Base-by-base conservation (phyloP, 2,113 vertebrate genomes). In the Pogonocichla stellata region DNA sequence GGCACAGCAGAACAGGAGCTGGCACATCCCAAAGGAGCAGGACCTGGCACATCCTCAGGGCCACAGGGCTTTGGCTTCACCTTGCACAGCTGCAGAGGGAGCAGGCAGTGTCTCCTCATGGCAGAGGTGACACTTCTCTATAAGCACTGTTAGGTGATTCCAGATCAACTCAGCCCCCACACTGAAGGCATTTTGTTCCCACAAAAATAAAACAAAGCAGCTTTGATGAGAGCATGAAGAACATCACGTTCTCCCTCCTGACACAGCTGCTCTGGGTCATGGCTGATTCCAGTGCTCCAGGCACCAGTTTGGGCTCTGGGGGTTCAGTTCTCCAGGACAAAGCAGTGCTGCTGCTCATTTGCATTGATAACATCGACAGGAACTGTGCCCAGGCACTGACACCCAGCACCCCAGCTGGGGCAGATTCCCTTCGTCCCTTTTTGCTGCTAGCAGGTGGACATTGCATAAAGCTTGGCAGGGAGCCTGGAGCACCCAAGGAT, bases 41-140 rank as follows among this genome's bases (percentile, higher is more conserved):
- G 80, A 91, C 8, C 5, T 5, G 62, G 40, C 29, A 17, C 83
- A 38, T 61, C 45, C 10, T 20, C 38, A 3, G 38, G 5, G 23
- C 43, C 65, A 15, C 13, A 4, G 33, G 40, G 66, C 18, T 69
- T 14, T 42, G 40, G 28, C 74, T 71, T 65, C 61, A 8, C 77
- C 78, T 43, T 7, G 38, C 17, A 5, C 2, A 2, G 73, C 65
- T 66, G 60, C 84, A 38, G 24, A 1, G 23, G 14, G 65, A 45
- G 25, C 86, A 29, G 5, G 0, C 26, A 8, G n/a, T 1, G 54
- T 42, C 70, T 64, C 33, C 2, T 19, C 19, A 14, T 2, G 4
- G 61, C 10, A 1, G 53, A 82, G 58, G 22, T 57, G 81, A 57
- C 92, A 4, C 40, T 86, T 40, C 65, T 62, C 43, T 36, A 1